phyloP scores from a whole-genome alignment of 1,140 invertebrate species.

The Lordiphosa stackelbergi region DNA sequence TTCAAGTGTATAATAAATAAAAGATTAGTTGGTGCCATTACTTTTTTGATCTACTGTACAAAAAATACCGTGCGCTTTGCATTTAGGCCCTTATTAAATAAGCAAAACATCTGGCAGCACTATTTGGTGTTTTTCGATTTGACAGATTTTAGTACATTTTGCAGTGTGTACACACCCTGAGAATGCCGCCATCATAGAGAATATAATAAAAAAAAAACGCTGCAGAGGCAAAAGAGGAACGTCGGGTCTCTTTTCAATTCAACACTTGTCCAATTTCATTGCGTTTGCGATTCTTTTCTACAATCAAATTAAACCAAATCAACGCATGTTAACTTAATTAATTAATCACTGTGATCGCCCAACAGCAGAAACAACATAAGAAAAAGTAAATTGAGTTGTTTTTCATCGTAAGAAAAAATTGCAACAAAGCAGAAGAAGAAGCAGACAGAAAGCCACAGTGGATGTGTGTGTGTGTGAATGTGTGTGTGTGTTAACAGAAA shows the following conservation, averaged over 20 bases:
- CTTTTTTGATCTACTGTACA: too few relatives aligned
- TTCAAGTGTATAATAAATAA: too few relatives aligned
- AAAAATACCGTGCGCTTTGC: too few relatives aligned
- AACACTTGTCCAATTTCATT: slow-evolving; percentile 77
- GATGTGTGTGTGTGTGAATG: slow-evolving; percentile 34
- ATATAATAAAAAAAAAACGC: slow-evolving; percentile 50
- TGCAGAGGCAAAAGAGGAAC: slow-evolving; percentile 47
- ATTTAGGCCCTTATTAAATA: too few relatives aligned
- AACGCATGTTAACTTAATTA: slow-evolving; percentile 68
- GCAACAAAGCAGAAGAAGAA: slow-evolving; percentile 66
- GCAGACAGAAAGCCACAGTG: slow-evolving; percentile 40
- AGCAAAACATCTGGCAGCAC: too few relatives aligned
- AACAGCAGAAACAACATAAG: slow-evolving; percentile 49
- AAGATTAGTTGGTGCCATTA: too few relatives aligned
- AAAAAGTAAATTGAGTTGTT: slow-evolving; percentile 52
- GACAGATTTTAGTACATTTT: slow-evolving; percentile 2
- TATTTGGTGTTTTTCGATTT: slow-evolving; percentile 3
- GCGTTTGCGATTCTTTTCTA: slow-evolving; percentile 75
- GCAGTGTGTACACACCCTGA: slow-evolving; percentile 15
- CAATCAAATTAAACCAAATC: slow-evolving; percentile 51
- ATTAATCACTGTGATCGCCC: slow-evolving; percentile 69
- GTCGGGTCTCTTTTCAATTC: slow-evolving; percentile 68
- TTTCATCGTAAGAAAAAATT: slow-evolving; percentile 45
- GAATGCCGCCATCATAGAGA: slow-evolving; percentile 50
- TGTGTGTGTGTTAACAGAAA: slow-evolving; percentile 19